phyloP scores from a whole-genome alignment of 1,140 invertebrate genomes.

The Akabosia matsudoensis region DNA sequence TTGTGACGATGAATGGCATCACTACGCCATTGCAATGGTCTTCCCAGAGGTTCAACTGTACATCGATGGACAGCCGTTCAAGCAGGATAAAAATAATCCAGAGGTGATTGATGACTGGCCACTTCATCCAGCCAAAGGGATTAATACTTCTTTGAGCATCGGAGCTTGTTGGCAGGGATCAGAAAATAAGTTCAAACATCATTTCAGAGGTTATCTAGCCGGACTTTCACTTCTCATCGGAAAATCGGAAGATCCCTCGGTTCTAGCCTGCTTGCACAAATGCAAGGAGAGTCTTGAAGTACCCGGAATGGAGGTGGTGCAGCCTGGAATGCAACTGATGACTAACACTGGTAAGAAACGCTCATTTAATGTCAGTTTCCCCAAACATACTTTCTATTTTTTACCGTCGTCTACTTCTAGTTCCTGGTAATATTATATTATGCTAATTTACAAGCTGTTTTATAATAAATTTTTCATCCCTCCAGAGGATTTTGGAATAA shows the following conservation, averaged over 20 bases:
- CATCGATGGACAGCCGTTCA: conserved; percentile 82
- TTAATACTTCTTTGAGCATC: conserved; percentile 89
- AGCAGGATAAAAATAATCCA: conserved; percentile 77
- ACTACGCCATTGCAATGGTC: conserved; percentile 88
- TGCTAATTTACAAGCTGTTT: background rate
- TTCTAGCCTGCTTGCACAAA: conserved; percentile 77
- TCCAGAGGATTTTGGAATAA: no score
- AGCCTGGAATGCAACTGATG: conserved; percentile 69
- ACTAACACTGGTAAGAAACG: conserved; percentile 59
- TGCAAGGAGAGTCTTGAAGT: conserved; percentile 81
- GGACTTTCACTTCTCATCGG: conserved; percentile 79
- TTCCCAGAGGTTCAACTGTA: conserved; percentile 84
- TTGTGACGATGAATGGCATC: conserved; percentile 98
- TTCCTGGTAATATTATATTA: background rate
- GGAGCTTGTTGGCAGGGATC: conserved; percentile 97
- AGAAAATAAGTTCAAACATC: conserved; percentile 80
- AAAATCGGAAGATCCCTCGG: conserved; percentile 71
- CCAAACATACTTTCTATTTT: background rate
- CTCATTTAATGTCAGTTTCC: background rate
- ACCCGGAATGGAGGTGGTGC: conserved; percentile 70
- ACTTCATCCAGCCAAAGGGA: conserved; percentile 87
- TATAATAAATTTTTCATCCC: background rate
- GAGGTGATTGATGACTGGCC: conserved; percentile 99
- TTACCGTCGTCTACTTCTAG: background rate
- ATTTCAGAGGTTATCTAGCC: conserved; percentile 81